These are phyloP conservation scores for Hemaris fuciformis DNA, from an alignment of 2,888 invertebrate genomes.

Conservation along the genomic window DNA sequence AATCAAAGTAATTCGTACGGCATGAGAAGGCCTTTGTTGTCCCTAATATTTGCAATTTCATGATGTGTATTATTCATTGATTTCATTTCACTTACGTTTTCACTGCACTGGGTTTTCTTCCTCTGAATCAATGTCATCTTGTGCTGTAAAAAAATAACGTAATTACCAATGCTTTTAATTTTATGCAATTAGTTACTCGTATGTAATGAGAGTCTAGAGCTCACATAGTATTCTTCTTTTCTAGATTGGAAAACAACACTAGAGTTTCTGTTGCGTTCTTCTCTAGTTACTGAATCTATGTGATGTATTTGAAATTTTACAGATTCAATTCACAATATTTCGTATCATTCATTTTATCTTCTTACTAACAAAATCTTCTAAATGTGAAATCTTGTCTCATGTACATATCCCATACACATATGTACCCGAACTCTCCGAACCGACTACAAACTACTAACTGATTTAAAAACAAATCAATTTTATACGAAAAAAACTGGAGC, in stretches of 20 bases:
- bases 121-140: neutral
- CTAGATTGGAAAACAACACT: too few species aligned
- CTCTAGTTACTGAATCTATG: neutral
- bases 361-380: too few species aligned
- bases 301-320: too few species aligned
- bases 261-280: too few species aligned
- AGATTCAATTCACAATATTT: neutral
- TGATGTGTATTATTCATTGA: neutral
- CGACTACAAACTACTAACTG: neutral
- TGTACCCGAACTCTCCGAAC: neutral
- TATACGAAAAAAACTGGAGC: constrained; percentile 6
- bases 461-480: constrained; percentile 15
- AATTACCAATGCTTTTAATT: too few species aligned
- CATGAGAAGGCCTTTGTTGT: neutral
- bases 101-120: neutral
- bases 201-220: too few species aligned
- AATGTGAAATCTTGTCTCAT: neutral
- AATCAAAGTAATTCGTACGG: too few species aligned
- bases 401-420: too few species aligned
- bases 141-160: neutral
- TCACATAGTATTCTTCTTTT: too few species aligned
- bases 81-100: neutral
- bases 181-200: too few species aligned
- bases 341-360: too few species aligned
- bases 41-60: neutral